phyloP scores from a whole-genome alignment of 2,888 invertebrate genomes.

The Sinhomidia bicolor region DNA sequence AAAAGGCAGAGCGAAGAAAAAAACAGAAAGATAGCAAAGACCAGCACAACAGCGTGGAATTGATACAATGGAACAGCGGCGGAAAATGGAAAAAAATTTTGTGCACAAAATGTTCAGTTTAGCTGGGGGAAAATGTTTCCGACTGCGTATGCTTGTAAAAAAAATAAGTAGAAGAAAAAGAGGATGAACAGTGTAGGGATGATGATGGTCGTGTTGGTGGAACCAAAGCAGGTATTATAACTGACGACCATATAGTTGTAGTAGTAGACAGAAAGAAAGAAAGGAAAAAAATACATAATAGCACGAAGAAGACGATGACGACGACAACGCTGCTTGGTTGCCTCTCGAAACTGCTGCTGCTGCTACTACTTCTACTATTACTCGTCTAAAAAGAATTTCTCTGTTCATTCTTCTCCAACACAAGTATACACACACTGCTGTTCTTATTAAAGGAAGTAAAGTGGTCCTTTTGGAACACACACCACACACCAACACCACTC shows the following conservation, averaged over 20 bases:
- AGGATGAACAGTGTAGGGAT: no score
- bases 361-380: no score
- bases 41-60: neutral
- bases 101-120: neutral
- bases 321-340: neutral
- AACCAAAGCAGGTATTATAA: neutral
- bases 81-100: conserved; percentile 12
- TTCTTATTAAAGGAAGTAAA: conserved; percentile 49
- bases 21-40: neutral
- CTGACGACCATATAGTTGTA: no score
- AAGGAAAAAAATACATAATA: conserved; percentile 17
- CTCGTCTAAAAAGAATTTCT: neutral
- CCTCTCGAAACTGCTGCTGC: neutral
- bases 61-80: conserved; percentile 13
- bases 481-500: conserved; percentile 17
- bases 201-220: neutral
- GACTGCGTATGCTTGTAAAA: neutral
- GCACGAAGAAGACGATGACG: neutral
- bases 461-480: conserved; percentile 44
- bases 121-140: neutral
- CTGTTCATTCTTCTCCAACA: conserved; percentile 17
- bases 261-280: neutral
- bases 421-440: no score
- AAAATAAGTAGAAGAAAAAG: neutral
- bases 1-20: neutral